Base-by-base conservation (phyloP, 2,797 vertebrate species). In the Pseudochirops corinnae region DNA sequence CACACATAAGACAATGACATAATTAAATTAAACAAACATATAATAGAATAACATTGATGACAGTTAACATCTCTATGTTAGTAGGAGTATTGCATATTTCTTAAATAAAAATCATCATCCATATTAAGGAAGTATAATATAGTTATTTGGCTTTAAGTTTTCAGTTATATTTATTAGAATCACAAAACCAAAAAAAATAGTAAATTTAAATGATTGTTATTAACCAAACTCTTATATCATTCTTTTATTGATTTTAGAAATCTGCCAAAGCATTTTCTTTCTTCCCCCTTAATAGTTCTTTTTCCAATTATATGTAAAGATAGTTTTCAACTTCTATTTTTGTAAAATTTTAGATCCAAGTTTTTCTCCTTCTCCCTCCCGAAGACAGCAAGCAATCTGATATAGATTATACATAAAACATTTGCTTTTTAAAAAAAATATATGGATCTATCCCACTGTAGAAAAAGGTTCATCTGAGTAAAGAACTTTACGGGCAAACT, bases 401-500 rank as follows among this genome's bases (percentile, higher is more conserved):
- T 56, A 56, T 21, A 55, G 10, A 16, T 56, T 56, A 56, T 56
- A 56, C 55, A 56, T 56, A 4, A 31, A 46, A 4, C 16, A 9
- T 0, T 39, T 2, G 7, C 29, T 33, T 31, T 33, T 31, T 87
- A 52, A 55, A 55, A 55, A 90, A 90, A 29, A 29, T 53, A 55
- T 91, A 55, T 91, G 52, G 52, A 1, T 91, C 10, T n/a, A 31
- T 21, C 3, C 3, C 4, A 46, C 18, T 0, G 1, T 7, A 28
- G 55, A 18, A 52, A 1, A 7, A n/a, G 11, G 2, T 5, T 55
- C 0, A 0, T 12, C 52, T 31, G 0, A 0, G 0, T 7, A 1
- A 92, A 26, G 21, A 26, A 60, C 5, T 1, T 4, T 13, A 12
- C 4, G 4, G 18, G 39, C 0, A 29, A 31, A 1, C 31, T 2